These are phyloP conservation scores for Ochropacha duplaris DNA, from an alignment of 2,888 invertebrate species.

Conservation along the genomic window DNA sequence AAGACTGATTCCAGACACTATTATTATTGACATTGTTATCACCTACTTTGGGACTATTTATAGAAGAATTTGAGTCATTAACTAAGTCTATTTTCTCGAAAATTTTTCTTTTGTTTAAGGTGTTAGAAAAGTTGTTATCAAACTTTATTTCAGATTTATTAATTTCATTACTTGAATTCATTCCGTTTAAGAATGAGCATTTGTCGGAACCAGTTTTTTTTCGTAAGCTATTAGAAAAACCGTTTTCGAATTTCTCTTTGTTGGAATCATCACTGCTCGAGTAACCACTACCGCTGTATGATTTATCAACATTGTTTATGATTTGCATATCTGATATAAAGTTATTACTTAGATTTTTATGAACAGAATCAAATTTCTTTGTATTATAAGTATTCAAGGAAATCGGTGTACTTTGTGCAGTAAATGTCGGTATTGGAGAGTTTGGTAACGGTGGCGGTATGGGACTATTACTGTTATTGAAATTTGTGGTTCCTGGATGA, in stretches of 20 bases:
- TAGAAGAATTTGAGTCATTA: slow-evolving; percentile 33
- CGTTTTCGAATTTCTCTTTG: slow-evolving; percentile 58
- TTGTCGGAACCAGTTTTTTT: slow-evolving; percentile 56
- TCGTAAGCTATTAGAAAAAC: slow-evolving; percentile 50
- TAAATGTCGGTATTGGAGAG: slow-evolving; percentile 66
- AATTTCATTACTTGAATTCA: slow-evolving; percentile 44
- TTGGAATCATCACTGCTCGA: slow-evolving; percentile 55
- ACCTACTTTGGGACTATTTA: slow-evolving; percentile 34
- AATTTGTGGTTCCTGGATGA: slow-evolving; percentile 40
- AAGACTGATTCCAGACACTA: slow-evolving; percentile 33
- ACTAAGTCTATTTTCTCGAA: slow-evolving; percentile 60
- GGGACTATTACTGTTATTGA: slow-evolving; percentile 46
- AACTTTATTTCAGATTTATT: slow-evolving; percentile 51
- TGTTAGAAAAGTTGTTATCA: slow-evolving; percentile 62
- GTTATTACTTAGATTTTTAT: slow-evolving; percentile 43
- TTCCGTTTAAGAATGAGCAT: slow-evolving; percentile 53
- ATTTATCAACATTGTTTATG: slow-evolving; percentile 44
- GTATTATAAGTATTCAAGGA: slow-evolving; percentile 30
- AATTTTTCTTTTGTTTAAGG: slow-evolving; percentile 65
- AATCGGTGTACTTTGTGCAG: slow-evolving; percentile 53
- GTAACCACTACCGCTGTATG: slow-evolving; percentile 51
- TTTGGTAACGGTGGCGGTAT: slow-evolving; percentile 70
- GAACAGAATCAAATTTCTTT: slow-evolving; percentile 45
- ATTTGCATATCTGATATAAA: slow-evolving; percentile 30
- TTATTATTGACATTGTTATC: slow-evolving; percentile 42